These are phyloP conservation scores for Puma concolor DNA, from an alignment of 2,113 vertebrate genomes.

Conservation along the genomic window DNA sequence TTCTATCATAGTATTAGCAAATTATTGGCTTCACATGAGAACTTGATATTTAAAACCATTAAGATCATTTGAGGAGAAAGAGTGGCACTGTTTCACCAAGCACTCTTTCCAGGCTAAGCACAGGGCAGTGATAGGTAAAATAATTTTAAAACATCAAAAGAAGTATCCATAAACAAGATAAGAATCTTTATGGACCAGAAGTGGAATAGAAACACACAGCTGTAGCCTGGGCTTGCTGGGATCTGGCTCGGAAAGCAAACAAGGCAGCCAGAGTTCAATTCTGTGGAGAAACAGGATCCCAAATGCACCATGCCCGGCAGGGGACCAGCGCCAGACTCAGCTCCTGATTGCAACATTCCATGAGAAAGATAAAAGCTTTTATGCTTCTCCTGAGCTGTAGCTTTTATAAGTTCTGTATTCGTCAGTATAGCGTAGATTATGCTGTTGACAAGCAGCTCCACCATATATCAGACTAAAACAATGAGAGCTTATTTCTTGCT, in stretches of 20 bases:
- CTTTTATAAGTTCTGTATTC: background rate
- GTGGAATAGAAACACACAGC: background rate
- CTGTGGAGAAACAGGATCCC: background rate
- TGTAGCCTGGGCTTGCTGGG: background rate
- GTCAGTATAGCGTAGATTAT: background rate
- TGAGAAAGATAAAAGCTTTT: background rate
- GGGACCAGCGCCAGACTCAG: background rate
- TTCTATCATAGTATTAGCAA: background rate
- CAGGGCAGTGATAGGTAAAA: background rate
- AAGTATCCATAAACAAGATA: slow-evolving; percentile 3
- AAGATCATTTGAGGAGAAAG: background rate
- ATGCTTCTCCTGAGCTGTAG: background rate
- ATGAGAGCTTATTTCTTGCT: background rate
- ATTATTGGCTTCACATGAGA: background rate
- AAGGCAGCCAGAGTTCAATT: background rate
- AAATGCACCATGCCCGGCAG: background rate
- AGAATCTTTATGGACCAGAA: background rate
- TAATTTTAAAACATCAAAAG: slow-evolving; percentile 30
- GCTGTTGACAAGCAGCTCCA: background rate
- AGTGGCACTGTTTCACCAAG: background rate
- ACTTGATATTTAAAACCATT: background rate
- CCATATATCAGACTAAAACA: background rate
- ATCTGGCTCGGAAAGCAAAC: background rate
- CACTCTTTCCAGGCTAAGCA: background rate
- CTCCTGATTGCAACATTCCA: background rate